Percentiles rank a stretch among this genome's conserved stretches.
These are phyloP conservation scores for Hydropsyche tenuis DNA, from an alignment of 1,140 invertebrate species.

Conservation along the genomic window DNA sequence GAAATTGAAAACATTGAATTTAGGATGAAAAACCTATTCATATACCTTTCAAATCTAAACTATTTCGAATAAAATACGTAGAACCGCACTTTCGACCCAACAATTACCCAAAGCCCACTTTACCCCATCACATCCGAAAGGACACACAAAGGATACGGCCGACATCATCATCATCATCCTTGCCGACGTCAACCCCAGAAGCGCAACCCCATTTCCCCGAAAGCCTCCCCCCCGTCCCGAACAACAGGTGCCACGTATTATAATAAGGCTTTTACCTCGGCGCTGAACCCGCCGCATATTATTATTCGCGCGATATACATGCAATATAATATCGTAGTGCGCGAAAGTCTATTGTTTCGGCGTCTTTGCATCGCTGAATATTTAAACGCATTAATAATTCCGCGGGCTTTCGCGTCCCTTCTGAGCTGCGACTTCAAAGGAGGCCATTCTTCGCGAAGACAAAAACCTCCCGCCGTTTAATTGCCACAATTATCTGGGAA, in stretches of 20 bases:
- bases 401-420: background rate
- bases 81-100: no score
- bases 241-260: conserved; percentile 8
- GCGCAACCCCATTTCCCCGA: no score
- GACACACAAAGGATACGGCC: background rate
- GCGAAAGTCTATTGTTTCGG: conserved; percentile 23
- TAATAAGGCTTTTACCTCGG: no score
- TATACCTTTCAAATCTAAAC: no score
- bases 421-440: conserved; percentile 1
- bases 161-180: no score
- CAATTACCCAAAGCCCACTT: background rate
- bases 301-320: background rate
- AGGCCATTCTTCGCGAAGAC: background rate
- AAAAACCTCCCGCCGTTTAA: conserved; percentile 13
- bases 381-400: conserved; percentile 33
- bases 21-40: no score
- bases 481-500: no score
- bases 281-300: background rate
- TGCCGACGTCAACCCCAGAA: no score
- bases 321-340: no score
- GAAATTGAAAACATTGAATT: no score
- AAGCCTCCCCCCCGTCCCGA: background rate
- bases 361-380: conserved; percentile 23
- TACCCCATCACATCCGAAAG: background rate
- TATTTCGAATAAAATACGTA: no score